phyloP scores from a whole-genome alignment of 2,113 vertebrate species.

The Vulpes vulpes region DNA sequence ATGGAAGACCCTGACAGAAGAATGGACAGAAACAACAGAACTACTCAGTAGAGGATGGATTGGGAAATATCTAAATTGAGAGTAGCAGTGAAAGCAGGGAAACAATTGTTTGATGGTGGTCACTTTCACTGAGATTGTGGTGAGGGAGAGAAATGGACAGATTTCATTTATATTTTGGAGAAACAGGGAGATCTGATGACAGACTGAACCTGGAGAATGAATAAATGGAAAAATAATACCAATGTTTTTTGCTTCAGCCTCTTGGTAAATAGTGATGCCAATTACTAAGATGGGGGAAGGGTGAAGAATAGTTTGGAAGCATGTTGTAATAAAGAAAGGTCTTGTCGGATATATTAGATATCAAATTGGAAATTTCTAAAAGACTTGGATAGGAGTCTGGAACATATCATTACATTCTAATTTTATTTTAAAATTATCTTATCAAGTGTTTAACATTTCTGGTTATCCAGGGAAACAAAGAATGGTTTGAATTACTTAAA shows the following conservation, averaged over 20 bases:
- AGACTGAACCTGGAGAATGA: not conserved
- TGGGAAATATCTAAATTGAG: not conserved
- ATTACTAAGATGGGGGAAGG: not conserved
- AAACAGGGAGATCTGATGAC: not conserved
- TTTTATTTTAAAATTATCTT: not conserved
- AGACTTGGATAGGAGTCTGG: not conserved
- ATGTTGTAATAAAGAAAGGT: not conserved
- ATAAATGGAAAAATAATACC: slow-evolving; percentile 18
- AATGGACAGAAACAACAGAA: slow-evolving; percentile 5
- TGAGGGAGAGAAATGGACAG: not conserved
- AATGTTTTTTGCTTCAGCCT: not conserved
- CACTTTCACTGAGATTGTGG: not conserved
- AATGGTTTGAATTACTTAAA: slow-evolving; percentile 35
- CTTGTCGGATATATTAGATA: not conserved
- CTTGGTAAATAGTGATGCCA: not conserved
- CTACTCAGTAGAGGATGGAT: not conserved
- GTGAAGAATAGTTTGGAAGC: not conserved
- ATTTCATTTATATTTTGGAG: not conserved
- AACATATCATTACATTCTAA: not conserved
- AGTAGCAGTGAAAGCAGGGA: not conserved
- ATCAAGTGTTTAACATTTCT: not conserved
- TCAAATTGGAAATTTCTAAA: slow-evolving; percentile 23
- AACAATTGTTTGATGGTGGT: not conserved
- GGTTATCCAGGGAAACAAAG: not conserved
- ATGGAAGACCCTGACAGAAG: not conserved